Percentiles rank a stretch among this genome's conserved stretches.
Conservation (phyloP, 2,113 vertebrate species). For the human (Homo sapiens) region GRCh38 chr6:155835501-155836000, state of each 20-base stretch:
- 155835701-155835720: neutral
- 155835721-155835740: constrained; percentile 6
- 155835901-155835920: constrained; percentile 46
- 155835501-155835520: constrained; percentile 3
- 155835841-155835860: neutral
- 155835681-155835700: constrained; percentile 3
- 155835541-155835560: neutral
- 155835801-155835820: neutral
- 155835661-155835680: neutral
- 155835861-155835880: no score
- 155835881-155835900: neutral
- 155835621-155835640: neutral
- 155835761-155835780: constrained; percentile 6
- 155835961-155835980: constrained; percentile 56
- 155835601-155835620: neutral
- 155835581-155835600: constrained; percentile 5
- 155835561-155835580: neutral
- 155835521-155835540: neutral
- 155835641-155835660: neutral
- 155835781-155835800: neutral
- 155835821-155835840: neutral
- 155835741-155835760: neutral
- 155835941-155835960: constrained; percentile 51
- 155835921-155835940: constrained; percentile 49
- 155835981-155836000: constrained; percentile 70